A percentile compares a stretch with the other conserved stretches of the same genome.
These are phyloP conservation scores for Tachycineta bicolor DNA, from an alignment of 2,113 vertebrate species.

Conservation along the genomic window DNA sequence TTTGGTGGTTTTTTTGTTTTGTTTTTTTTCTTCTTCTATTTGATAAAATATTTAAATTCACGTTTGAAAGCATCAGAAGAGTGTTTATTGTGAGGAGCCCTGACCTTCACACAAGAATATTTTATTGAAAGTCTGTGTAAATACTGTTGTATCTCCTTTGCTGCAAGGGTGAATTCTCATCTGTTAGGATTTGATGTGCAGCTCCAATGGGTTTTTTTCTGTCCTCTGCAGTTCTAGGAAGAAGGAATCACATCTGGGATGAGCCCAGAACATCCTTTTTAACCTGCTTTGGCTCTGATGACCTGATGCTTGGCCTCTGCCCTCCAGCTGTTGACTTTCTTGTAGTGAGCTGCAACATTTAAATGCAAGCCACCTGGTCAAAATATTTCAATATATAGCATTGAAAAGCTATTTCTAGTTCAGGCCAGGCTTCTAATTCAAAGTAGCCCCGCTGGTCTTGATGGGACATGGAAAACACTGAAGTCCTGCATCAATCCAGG, in stretches of 20 bases:
- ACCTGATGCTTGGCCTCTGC: neutral
- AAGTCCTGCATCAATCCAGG: neutral
- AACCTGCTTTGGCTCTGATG: neutral
- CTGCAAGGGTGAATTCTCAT: neutral
- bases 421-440: neutral
- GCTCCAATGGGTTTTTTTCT: neutral
- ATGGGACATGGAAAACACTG: neutral
- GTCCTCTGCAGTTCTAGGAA: neutral
- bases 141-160: neutral
- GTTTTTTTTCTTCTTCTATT: neutral
- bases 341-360: neutral
- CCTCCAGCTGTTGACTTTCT: neutral
- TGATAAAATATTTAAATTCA: neutral
- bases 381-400: constrained; percentile 1
- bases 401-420: neutral
- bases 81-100: neutral
- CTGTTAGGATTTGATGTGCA: neutral
- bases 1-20: neutral
- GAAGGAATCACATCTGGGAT: neutral
- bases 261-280: neutral
- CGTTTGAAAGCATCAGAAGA: neutral
- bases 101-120: neutral
- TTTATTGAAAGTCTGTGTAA: neutral
- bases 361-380: neutral
- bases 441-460: constrained; percentile 30